Evolutionary conservation across 1,140 invertebrate genomes (phyloP).

Genomic region (Zaprionus camerounensis): DNA sequence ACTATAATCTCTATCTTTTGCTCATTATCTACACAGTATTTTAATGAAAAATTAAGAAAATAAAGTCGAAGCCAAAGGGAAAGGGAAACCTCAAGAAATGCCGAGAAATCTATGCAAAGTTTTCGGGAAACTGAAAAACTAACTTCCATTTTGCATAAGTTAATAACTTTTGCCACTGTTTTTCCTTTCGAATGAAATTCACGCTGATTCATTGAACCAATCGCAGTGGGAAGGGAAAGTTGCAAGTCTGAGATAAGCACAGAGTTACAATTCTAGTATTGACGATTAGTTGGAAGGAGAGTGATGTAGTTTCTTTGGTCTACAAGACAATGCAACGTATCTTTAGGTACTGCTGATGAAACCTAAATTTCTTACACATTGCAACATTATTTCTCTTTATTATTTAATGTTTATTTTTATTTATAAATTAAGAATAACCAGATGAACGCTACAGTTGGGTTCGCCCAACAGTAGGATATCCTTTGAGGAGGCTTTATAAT

Average conservation of each 20-base stretch:
- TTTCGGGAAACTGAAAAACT: neutral
- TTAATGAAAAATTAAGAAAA: slow-evolving; percentile 8
- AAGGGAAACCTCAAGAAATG: neutral
- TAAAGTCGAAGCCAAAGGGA: neutral
- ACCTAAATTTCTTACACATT: too few species aligned
- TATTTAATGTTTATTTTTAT: too few species aligned
- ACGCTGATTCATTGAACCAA: neutral
- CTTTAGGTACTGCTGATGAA: too few species aligned
- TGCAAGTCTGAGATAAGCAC: neutral
- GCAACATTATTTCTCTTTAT: too few species aligned
- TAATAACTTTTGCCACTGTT: slow-evolving; percentile 6
- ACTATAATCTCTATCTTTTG: slow-evolving; percentile 31
- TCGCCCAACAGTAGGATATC: too few species aligned
- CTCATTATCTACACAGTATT: slow-evolving; percentile 27
- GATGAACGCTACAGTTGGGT: too few species aligned
- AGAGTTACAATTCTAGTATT: neutral
- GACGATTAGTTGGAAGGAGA: neutral
- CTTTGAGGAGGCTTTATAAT: too few species aligned
- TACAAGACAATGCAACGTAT: too few species aligned
- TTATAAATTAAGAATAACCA: too few species aligned
- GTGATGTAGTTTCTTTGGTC: too few species aligned
- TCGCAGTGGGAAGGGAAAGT: neutral
- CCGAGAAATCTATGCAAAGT: neutral
- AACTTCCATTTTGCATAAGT: slow-evolving; percentile 2
- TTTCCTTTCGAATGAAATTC: slow-evolving; percentile 1